Conservation (phyloP, 2,113 vertebrate species). For the Aptenodytes forsteri region DNA sequence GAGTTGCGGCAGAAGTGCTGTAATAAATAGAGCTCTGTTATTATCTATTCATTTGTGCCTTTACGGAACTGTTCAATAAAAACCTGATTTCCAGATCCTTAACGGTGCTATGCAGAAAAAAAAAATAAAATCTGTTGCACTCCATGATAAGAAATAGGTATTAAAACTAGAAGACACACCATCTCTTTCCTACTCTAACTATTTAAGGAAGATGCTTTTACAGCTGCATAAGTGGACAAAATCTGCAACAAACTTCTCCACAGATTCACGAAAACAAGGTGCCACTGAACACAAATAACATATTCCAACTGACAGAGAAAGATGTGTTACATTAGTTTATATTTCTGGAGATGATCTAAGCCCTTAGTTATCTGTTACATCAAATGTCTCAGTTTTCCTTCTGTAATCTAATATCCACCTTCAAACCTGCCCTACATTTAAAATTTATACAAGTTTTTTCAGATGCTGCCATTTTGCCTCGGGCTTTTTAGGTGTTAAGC, state of each 20-base stretch:
- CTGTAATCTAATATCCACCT: conserved; percentile 67
- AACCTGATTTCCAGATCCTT: neutral
- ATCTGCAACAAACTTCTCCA: neutral
- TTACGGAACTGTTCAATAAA: neutral
- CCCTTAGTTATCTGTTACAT: conserved; percentile 59
- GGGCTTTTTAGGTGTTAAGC: conserved; percentile 58
- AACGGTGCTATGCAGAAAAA: rapidly evolving
- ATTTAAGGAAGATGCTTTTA: neutral
- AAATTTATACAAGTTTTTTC: conserved; percentile 71
- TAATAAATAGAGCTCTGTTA: neutral
- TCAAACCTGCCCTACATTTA: conserved; percentile 53
- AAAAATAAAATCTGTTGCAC: neutral
- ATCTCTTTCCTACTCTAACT: neutral
- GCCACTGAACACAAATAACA: neutral
- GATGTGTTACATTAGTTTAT: conserved; percentile 45
- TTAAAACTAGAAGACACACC: neutral
- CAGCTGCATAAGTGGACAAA: neutral
- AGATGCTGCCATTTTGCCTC: conserved; percentile 59
- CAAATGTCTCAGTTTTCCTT: conserved; percentile 62
- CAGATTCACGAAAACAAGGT: neutral
- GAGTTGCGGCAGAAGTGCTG: neutral
- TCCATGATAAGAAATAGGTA: neutral
- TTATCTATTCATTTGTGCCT: neutral
- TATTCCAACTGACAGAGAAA: conserved; percentile 42
- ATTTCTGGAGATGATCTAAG: conserved; percentile 67